A percentile compares a stretch with the other conserved stretches of the same genome.
These are phyloP conservation scores for Bujurquina vittata DNA, from an alignment of 2,113 vertebrate genomes.

Conservation along the genomic window DNA sequence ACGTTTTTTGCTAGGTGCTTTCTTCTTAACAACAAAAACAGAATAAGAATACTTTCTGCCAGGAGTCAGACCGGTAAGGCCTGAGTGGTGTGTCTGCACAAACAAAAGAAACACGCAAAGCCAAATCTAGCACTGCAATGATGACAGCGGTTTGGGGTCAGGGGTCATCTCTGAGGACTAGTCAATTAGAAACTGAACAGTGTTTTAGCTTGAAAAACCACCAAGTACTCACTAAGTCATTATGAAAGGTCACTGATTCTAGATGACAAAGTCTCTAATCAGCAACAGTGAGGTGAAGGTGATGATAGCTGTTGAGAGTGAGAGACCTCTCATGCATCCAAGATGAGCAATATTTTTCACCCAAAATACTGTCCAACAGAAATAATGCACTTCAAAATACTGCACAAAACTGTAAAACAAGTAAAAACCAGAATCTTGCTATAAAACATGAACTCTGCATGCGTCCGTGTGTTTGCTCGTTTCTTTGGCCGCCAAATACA, in stretches of 20 bases:
- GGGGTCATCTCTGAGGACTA: neutral
- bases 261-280: neutral
- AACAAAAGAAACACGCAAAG: neutral
- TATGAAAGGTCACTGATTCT: accelerated
- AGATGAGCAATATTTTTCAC: no score
- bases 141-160: accelerated
- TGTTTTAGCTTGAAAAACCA: neutral
- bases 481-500: neutral
- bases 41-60: neutral
- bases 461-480: neutral
- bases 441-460: accelerated
- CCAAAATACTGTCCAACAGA: no score
- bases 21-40: neutral
- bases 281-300: no score
- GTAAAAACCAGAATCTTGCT: neutral
- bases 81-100: neutral
- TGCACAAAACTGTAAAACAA: no score
- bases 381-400: no score
- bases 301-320: no score
- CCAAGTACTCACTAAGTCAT: neutral
- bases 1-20: no score
- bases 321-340: no score
- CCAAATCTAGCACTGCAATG: neutral
- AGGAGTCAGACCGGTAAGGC: neutral
- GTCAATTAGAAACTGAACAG: neutral